These are phyloP conservation scores for Sandelia bainsii DNA, from an alignment of 2,797 vertebrate species.

Conservation along the genomic window DNA sequence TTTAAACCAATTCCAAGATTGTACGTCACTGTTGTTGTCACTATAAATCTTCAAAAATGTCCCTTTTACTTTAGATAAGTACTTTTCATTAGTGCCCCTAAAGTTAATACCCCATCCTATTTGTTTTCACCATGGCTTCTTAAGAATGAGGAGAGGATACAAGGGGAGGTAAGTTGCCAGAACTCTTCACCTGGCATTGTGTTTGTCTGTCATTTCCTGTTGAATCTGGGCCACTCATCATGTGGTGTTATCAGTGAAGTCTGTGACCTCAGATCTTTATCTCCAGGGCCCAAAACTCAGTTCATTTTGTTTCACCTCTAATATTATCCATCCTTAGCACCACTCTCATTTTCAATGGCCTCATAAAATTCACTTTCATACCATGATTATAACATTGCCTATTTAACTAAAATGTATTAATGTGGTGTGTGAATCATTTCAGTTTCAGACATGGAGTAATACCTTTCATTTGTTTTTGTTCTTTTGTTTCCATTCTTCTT, in stretches of 20 bases:
- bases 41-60: neutral
- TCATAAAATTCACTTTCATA: conserved; percentile 23
- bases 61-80: conserved; percentile 7
- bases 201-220: conserved; percentile 57
- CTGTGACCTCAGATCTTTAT: conserved; percentile 22
- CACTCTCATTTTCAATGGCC: conserved; percentile 13
- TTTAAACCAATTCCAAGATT: neutral
- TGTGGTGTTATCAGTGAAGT: conserved; percentile 29
- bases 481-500: neutral
- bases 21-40: neutral
- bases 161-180: conserved; percentile 93
- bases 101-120: conserved; percentile 47
- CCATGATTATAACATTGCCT: conserved; percentile 14
- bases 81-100: conserved; percentile 23
- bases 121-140: conserved; percentile 75
- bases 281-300: conserved; percentile 41
- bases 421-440: neutral
- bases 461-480: conserved; percentile 22
- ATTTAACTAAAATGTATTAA: neutral
- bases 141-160: conserved; percentile 98
- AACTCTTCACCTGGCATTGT: conserved; percentile 22
- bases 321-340: conserved; percentile 27
- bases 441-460: neutral
- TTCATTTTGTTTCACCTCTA: conserved; percentile 54
- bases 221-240: conserved; percentile 30